Base-by-base conservation (phyloP, 2,888 invertebrate species). In the Lithophane semibrunnea region DNA sequence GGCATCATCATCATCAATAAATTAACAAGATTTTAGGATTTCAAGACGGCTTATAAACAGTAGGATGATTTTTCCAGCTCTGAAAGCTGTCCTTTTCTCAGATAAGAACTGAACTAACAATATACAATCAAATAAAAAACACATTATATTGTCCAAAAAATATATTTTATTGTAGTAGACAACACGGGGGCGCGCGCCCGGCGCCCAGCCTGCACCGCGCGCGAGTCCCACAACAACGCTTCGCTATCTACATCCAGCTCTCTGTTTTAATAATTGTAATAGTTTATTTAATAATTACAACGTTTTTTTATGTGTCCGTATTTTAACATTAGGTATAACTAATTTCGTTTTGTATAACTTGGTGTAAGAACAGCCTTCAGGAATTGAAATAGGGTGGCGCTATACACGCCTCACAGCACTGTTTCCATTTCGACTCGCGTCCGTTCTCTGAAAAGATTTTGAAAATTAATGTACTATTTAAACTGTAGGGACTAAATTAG, bases 341-440 rank as follows among this genome's bases (percentile, higher is more conserved):
- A 96, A 95, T 94, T 96, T 97, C 95, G 95, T 96, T 94, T 95
- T 96, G 96, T 96, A 96, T 96, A 96, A 96, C 96, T 96, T 96
- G 96, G 96, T 96, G 96, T 96, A 96, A 96, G 96, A 96, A 96
- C 96, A 96, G 96, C 96, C 96, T 96, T 96, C 95, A 96, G 96
- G 96, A 96, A 96, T 96, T 96, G 96, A 96, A 95, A 95, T 93
- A 95, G 92, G 93, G 94, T 96, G 96, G 95, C 94, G 96, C 92
- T 94, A 96, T 93, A 96, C 92, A 91, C 96, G 93, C 96, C 97
- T 98, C 98, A 98, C 98, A 98, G 98, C 97, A 98, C 98, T 94
- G 98, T 99, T 97, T 99, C 98, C 98, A 98, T 98, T 97, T 99
- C 98, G 91, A 98, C 98, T 98, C 96, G 98, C 97, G 94, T 97